Evolutionary conservation across 2,888 invertebrate species (phyloP).

Genomic region (Acholoe squamosa): DNA sequence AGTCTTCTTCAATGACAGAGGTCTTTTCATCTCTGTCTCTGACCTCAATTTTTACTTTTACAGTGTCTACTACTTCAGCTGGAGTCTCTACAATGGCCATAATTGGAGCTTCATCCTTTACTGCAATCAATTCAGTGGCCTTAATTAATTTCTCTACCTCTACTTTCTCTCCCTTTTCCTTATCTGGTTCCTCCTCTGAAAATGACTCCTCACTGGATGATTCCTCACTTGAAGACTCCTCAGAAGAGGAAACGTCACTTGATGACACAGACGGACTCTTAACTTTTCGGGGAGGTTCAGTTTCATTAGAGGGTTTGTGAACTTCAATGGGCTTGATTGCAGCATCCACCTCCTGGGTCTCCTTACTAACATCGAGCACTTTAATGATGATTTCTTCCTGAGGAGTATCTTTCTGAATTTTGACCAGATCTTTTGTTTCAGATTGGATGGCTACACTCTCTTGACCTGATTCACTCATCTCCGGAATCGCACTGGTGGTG

Average conservation of each 20-base stretch:
- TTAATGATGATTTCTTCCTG: too few species aligned
- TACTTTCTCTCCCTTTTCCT: not conserved
- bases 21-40: too few species aligned
- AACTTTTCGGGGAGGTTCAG: too few species aligned
- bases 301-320: not conserved
- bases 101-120: not conserved
- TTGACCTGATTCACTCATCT: not conserved
- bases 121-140: not conserved
- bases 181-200: not conserved
- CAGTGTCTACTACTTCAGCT: too few species aligned
- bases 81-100: not conserved
- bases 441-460: not conserved
- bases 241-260: not conserved
- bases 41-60: too few species aligned
- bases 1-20: too few species aligned
- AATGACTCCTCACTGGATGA: not conserved
- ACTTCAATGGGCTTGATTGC: too few species aligned
- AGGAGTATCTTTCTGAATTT: too few species aligned
- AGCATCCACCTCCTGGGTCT: too few species aligned
- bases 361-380: too few species aligned
- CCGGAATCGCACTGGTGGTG: not conserved
- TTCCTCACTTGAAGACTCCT: conserved; percentile 22
- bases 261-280: too few species aligned
- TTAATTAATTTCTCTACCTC: not conserved
- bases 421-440: not conserved